These are phyloP conservation scores for Nothocercus julius DNA, from an alignment of 2,113 vertebrate genomes.

Conservation along the genomic window DNA sequence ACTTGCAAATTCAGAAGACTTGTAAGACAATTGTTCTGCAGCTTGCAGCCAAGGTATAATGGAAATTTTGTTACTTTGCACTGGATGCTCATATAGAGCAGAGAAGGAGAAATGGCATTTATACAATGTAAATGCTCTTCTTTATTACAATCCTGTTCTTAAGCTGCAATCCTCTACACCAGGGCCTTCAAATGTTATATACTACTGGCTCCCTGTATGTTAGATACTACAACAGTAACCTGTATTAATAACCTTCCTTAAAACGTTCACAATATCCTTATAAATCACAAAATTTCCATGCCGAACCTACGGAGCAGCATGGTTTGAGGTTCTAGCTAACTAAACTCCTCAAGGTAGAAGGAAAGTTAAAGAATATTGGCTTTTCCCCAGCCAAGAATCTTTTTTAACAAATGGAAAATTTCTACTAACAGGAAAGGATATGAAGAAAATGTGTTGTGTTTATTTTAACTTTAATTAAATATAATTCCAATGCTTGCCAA, in stretches of 20 bases:
- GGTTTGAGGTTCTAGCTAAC: not conserved
- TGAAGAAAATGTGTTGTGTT: not conserved
- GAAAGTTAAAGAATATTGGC: not conserved
- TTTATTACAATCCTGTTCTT: not conserved
- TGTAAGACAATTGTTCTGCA: not conserved
- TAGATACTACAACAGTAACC: not conserved
- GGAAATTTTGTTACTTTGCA: not conserved
- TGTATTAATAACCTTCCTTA: not conserved
- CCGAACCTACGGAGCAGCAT: not conserved
- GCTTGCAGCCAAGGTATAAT: not conserved
- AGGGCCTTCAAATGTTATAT: not conserved
- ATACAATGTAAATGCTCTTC: not conserved
- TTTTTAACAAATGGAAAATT: not conserved
- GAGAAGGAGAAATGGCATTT: not conserved
- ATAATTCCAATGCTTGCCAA: not conserved
- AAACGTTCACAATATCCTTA: not conserved
- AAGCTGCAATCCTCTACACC: not conserved
- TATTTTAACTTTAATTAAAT: not conserved
- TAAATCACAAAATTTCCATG: not conserved
- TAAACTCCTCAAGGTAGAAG: not conserved
- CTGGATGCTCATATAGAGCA: rapidly evolving
- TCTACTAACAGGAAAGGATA: not conserved
- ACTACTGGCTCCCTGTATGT: not conserved
- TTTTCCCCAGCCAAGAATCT: not conserved
- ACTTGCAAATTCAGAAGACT: not conserved